Conservation (phyloP, 1,140 invertebrate genomes). For the Drosophila nigromelanica region DNA sequence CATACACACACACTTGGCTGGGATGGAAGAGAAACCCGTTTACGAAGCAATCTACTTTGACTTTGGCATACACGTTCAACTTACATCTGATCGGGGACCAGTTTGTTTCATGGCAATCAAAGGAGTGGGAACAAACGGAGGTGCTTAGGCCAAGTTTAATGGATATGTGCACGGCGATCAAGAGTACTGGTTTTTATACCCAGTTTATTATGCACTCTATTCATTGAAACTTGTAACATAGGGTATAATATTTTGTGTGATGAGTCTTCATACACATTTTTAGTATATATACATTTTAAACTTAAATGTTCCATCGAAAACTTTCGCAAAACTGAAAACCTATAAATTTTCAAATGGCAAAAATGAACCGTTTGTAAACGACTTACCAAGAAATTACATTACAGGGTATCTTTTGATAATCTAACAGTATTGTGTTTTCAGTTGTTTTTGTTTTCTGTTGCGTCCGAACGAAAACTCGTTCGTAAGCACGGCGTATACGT, state of each 20-base stretch:
- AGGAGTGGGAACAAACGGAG: slow-evolving; percentile 18
- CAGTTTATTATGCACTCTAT: background rate
- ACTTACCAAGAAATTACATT: background rate
- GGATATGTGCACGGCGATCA: slow-evolving; percentile 37
- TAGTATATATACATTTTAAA: too few relatives aligned
- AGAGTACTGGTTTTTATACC: slow-evolving; percentile 26
- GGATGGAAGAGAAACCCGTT: slow-evolving; percentile 53
- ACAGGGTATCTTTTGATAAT: slow-evolving; percentile 7
- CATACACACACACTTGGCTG: slow-evolving; percentile 11
- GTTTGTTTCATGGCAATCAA: slow-evolving; percentile 11
- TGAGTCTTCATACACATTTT: too few relatives aligned
- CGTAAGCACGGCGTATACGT: slow-evolving; percentile 56
- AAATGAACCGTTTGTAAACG: too few relatives aligned
- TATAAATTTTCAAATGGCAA: too few relatives aligned
- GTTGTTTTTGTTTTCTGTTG: background rate
- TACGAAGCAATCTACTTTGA: slow-evolving; percentile 59
- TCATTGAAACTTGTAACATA: too few relatives aligned
- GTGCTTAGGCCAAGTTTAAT: slow-evolving; percentile 67
- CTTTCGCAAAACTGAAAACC: too few relatives aligned
- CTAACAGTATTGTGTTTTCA: background rate
- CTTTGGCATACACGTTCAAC: slow-evolving; percentile 55
- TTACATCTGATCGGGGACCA: slow-evolving; percentile 23
- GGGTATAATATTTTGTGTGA: too few relatives aligned
- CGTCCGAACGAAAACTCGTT: slow-evolving; percentile 35
- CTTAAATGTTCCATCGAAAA: too few relatives aligned